A percentile compares a stretch with the other conserved stretches of the same genome.
These are phyloP conservation scores for Drosophila kurseongensis DNA, from an alignment of 1,140 invertebrate genomes.

Conservation along the genomic window DNA sequence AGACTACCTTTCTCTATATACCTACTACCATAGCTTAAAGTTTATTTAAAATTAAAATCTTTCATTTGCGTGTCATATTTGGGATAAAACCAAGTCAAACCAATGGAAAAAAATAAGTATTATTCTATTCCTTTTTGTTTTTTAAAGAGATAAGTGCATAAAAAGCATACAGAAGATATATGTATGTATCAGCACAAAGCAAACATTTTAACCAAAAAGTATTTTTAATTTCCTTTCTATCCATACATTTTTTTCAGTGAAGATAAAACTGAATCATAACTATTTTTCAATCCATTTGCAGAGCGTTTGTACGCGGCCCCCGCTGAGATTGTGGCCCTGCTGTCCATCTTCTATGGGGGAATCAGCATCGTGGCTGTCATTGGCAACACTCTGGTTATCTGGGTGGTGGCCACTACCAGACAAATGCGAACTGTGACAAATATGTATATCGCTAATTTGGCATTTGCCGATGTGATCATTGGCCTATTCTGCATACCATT, in stretches of 20 bases:
- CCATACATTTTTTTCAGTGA: not conserved
- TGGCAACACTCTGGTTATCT: conserved; percentile 93
- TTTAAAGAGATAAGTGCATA: no score
- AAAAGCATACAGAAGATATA: no score
- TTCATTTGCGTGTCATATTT: no score
- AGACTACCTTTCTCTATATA: no score
- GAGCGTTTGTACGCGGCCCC: conserved; percentile 89
- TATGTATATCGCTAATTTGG: conserved; percentile 92
- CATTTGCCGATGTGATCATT: conserved; percentile 91
- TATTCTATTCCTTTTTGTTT: no score
- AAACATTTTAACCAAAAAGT: no score
- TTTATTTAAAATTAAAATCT: no score
- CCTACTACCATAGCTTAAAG: no score
- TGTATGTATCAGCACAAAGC: no score
- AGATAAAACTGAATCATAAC: not conserved
- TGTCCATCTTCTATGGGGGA: conserved; percentile 92
- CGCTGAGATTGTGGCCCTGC: conserved; percentile 88
- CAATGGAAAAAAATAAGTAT: no score
- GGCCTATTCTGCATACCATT: conserved; percentile 92
- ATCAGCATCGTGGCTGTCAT: conserved; percentile 92
- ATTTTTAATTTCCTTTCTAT: no score
- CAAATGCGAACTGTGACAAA: conserved; percentile 93
- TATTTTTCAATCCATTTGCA: conserved; percentile 19
- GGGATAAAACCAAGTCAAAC: no score
- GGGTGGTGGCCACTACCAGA: conserved; percentile 90